phyloP scores from a whole-genome alignment of 2,797 vertebrate species.

The Enteromius thamalakanensis region DNA sequence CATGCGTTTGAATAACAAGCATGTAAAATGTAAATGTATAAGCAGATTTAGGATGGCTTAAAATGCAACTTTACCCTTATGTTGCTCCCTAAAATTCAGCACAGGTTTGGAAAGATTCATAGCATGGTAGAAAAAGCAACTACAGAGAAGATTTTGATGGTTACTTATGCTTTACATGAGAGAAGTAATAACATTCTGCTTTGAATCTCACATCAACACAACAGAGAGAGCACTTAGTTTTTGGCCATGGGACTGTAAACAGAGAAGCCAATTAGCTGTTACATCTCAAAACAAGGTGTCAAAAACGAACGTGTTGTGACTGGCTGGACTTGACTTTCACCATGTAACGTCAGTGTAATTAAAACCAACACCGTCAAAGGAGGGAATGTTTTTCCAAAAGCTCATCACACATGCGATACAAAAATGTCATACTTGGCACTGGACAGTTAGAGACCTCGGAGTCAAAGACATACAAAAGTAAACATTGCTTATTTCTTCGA shows the following conservation, averaged over 20 bases:
- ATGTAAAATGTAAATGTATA: neutral
- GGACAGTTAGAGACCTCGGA: neutral
- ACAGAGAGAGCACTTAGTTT: neutral
- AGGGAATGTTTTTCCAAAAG: slow-evolving; percentile 5
- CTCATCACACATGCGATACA: neutral
- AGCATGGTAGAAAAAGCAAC: neutral
- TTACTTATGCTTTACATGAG: neutral
- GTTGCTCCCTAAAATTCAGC: neutral
- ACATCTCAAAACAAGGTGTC: neutral
- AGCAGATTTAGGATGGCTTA: neutral
- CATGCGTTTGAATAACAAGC: neutral
- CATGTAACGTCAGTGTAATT: slow-evolving; percentile 3
- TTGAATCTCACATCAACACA: neutral
- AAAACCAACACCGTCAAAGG: neutral
- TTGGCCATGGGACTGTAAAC: neutral
- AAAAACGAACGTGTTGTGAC: slow-evolving; percentile 12
- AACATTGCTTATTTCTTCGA: neutral
- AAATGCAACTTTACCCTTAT: neutral
- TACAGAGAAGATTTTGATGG: neutral
- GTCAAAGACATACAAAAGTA: neutral
- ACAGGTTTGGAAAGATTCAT: neutral
- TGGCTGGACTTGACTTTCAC: slow-evolving; percentile 5
- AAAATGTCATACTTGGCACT: neutral
- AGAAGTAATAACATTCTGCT: neutral
- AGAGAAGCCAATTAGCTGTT: slow-evolving; percentile 3